Evolutionary conservation across 2,888 invertebrate genomes (phyloP).

Genomic region (Chrysolina americana): DNA sequence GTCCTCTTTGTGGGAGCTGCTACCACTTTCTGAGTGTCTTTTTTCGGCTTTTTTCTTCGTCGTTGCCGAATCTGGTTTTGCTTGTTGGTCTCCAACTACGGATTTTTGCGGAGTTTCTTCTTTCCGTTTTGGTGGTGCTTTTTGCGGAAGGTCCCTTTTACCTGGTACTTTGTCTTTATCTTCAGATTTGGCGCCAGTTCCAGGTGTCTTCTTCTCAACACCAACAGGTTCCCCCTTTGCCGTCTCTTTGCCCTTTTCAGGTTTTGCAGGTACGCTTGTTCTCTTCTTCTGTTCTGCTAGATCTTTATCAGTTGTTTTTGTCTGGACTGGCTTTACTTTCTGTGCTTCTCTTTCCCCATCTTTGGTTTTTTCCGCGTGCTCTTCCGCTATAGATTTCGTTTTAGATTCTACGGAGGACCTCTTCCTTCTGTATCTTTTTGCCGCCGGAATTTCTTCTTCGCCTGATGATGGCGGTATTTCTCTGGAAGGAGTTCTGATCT

Average conservation of each 20-base stretch:
- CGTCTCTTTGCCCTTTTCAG: background rate
- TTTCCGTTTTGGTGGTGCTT: constrained; percentile 7
- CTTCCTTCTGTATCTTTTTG: constrained; percentile 24
- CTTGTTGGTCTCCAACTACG: background rate
- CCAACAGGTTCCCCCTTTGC: constrained; percentile 5
- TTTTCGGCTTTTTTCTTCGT: too few relatives aligned
- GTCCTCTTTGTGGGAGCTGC: background rate
- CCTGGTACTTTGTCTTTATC: constrained; percentile 9
- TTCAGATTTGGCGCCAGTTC: constrained; percentile 23
- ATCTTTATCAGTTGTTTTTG: background rate
- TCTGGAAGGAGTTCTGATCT: constrained; percentile 17
- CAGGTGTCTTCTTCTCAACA: background rate
- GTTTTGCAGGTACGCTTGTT: background rate
- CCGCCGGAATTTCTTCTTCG: constrained; percentile 23
- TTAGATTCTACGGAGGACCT: constrained; percentile 5
- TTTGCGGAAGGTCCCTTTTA: background rate
- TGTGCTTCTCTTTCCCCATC: constrained; percentile 11
- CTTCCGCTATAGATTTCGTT: background rate
- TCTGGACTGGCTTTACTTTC: constrained; percentile 30
- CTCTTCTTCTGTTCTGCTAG: constrained; percentile 18
- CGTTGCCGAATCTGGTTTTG: too few relatives aligned
- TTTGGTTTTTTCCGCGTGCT: background rate
- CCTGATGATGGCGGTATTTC: constrained; percentile 23
- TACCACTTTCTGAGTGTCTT: too few relatives aligned
- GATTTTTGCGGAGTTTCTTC: background rate